phyloP scores from a whole-genome alignment of 2,113 vertebrate genomes.

The Jaculus jaculus region DNA sequence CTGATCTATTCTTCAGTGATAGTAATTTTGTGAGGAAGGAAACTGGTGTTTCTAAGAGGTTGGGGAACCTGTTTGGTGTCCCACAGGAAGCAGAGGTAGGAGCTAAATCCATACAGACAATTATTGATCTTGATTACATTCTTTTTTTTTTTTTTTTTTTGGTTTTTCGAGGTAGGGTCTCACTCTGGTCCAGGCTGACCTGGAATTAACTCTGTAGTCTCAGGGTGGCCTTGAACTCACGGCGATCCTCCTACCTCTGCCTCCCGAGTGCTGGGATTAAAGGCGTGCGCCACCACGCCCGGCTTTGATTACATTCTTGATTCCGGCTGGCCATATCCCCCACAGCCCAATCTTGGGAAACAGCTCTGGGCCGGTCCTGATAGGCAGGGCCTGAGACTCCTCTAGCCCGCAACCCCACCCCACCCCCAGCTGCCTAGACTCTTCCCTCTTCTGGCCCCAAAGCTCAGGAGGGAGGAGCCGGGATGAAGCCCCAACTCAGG shows the following conservation, averaged over 20 bases:
- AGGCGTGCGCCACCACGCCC: too few relatives aligned
- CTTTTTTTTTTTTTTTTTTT: too few relatives aligned
- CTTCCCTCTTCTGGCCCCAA: background rate
- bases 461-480: conserved; percentile 8
- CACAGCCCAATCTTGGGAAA: background rate
- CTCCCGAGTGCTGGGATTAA: too few relatives aligned
- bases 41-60: background rate
- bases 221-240: too few relatives aligned
- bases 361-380: background rate
- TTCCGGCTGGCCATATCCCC: background rate
- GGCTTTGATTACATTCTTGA: too few relatives aligned
- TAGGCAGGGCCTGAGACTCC: background rate
- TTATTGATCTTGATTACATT: too few relatives aligned
- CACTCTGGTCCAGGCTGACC: too few relatives aligned
- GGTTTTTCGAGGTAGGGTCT: too few relatives aligned
- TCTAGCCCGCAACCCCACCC: background rate
- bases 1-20: background rate
- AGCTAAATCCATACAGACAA: background rate
- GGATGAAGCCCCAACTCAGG: background rate
- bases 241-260: too few relatives aligned
- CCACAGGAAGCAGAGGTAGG: background rate
- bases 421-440: background rate
- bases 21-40: too few relatives aligned
- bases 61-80: background rate
- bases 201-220: too few relatives aligned